Conservation (phyloP, 2,888 invertebrate species). For the Crepidodera aurea region DNA sequence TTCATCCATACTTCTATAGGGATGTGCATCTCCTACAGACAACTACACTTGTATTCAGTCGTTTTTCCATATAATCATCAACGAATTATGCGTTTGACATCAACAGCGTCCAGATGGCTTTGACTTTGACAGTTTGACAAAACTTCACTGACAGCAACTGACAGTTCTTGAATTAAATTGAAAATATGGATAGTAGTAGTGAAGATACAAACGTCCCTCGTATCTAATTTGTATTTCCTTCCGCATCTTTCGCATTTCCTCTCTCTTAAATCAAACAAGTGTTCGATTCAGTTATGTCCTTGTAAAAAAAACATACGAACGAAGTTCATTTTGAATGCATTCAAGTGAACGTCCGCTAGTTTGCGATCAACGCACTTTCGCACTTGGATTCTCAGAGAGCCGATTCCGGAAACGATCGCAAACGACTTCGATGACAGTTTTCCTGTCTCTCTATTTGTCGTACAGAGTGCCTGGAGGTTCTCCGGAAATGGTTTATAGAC, state of each 20-base stretch:
- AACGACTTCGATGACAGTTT: conserved; percentile 26
- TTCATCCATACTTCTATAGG: too few species aligned
- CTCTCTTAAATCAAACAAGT: not conserved
- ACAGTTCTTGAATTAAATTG: too few species aligned
- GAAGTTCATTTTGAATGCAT: conserved; percentile 42
- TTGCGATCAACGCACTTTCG: conserved; percentile 45
- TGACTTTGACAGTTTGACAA: too few species aligned
- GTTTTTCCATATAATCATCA: too few species aligned
- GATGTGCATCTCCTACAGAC: too few species aligned
- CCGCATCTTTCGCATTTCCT: not conserved
- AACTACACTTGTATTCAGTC: too few species aligned
- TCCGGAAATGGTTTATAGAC: not conserved
- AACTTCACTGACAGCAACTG: too few species aligned
- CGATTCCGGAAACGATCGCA: conserved; percentile 28
- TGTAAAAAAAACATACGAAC: conserved; percentile 18
- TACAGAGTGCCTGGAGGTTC: not conserved
- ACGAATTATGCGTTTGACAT: too few species aligned
- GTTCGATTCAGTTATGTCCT: conserved; percentile 4
- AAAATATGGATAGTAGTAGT: too few species aligned
- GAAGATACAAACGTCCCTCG: too few species aligned
- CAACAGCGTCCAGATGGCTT: too few species aligned
- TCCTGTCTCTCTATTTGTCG: conserved; percentile 18
- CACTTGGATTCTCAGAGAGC: conserved; percentile 28
- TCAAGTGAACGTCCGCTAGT: conserved; percentile 50
- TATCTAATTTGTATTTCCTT: too few species aligned